Evolutionary conservation across 2,113 vertebrate genomes (phyloP).

Genomic region (Girardinichthys multiradiatus): DNA sequence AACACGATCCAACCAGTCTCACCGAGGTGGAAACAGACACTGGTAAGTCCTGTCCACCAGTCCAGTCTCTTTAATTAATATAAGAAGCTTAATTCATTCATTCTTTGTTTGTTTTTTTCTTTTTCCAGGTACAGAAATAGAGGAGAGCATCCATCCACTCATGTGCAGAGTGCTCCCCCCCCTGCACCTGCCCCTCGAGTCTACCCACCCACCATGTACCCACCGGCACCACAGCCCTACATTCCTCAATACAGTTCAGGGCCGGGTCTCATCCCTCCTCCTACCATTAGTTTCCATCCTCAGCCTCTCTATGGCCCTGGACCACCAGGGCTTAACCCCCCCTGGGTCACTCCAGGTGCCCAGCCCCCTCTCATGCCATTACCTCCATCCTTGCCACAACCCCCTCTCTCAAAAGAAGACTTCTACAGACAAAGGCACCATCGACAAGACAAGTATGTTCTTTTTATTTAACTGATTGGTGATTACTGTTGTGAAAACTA

Average conservation of each 20-base stretch:
- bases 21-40: slow-evolving; percentile 63
- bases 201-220: slow-evolving; percentile 64
- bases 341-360: slow-evolving; percentile 88
- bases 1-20: slow-evolving; percentile 55
- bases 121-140: slow-evolving; percentile 55
- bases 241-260: slow-evolving; percentile 62
- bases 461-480: background rate
- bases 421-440: slow-evolving; percentile 96
- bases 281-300: slow-evolving; percentile 87
- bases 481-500: background rate
- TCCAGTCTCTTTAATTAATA: background rate
- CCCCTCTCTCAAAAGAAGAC: slow-evolving; percentile 93
- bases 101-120: background rate
- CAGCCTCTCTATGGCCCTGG: slow-evolving; percentile 85
- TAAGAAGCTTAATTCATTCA: background rate
- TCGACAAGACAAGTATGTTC: slow-evolving; percentile 93
- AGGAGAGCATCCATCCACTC: slow-evolving; percentile 55
- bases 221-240: slow-evolving; percentile 66
- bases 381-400: slow-evolving; percentile 84
- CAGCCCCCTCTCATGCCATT: slow-evolving; percentile 84
- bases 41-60: slow-evolving; percentile 41
- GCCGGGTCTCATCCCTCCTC: slow-evolving; percentile 88
- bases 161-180: slow-evolving; percentile 46
- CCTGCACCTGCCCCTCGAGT: slow-evolving; percentile 48
- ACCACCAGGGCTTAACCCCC: slow-evolving; percentile 81